These are phyloP conservation scores for Glossosoma conforme DNA, from an alignment of 1,140 invertebrate genomes.

Conservation along the genomic window DNA sequence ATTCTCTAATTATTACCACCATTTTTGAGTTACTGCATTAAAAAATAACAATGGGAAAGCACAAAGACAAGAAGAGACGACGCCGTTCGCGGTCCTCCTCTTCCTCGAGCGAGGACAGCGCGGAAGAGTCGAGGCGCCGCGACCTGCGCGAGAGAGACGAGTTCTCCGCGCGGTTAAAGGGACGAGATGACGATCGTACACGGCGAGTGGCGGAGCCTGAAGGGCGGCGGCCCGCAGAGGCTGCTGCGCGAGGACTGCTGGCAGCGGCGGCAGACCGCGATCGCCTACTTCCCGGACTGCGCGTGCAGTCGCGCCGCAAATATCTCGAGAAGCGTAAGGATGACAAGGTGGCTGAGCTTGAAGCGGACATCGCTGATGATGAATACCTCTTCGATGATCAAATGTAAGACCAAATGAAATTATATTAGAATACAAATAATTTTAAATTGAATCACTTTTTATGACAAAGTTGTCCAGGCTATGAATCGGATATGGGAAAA, in stretches of 20 bases:
- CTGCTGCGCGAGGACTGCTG: constrained; percentile 88
- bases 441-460: too few relatives aligned
- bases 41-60: constrained; percentile 29
- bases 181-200: constrained; percentile 86
- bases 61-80: constrained; percentile 46
- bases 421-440: too few relatives aligned
- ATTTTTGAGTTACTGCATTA: too few relatives aligned
- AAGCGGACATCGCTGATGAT: constrained; percentile 93
- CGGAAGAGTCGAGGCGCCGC: constrained; percentile 61
- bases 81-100: constrained; percentile 44
- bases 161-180: constrained; percentile 82
- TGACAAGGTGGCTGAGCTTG: constrained; percentile 94
- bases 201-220: constrained; percentile 70
- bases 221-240: constrained; percentile 78
- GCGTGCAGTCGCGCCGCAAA: constrained; percentile 86
- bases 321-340: constrained; percentile 95
- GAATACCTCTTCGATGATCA: constrained; percentile 90
- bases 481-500: too few relatives aligned
- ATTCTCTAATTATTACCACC: too few relatives aligned
- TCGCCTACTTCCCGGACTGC: constrained; percentile 79
- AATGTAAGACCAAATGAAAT: too few relatives aligned
- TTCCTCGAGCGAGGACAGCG: constrained; percentile 55
- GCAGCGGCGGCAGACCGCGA: constrained; percentile 80
- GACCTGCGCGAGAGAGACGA: constrained; percentile 93
- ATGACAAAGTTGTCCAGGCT: too few relatives aligned